A percentile compares a stretch with the other conserved stretches of the same genome.
These are phyloP conservation scores for Hydrochoerus hydrochaeris DNA, from an alignment of 2,113 vertebrate species.

Conservation along the genomic window DNA sequence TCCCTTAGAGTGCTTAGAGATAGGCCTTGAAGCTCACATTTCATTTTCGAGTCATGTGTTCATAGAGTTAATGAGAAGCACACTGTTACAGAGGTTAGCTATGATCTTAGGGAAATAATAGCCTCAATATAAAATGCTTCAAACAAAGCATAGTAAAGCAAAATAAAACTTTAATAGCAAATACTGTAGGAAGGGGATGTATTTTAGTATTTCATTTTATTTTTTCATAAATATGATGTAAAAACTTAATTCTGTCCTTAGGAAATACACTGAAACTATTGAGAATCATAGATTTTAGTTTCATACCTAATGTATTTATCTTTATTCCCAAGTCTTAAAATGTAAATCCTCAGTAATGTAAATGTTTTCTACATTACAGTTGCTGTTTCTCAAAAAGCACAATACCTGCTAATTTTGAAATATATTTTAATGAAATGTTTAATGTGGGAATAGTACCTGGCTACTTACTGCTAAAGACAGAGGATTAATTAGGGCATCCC, in stretches of 20 bases:
- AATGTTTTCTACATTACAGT: conserved; percentile 31
- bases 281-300: neutral
- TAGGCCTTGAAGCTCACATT: neutral
- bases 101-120: neutral
- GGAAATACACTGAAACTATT: conserved; percentile 25
- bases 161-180: conserved; percentile 47
- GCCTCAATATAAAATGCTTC: neutral
- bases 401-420: conserved; percentile 22
- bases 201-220: conserved; percentile 51
- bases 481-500: conserved; percentile 61
- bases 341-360: conserved; percentile 8
- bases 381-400: conserved; percentile 40
- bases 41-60: neutral
- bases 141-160: conserved; percentile 17
- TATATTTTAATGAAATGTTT: conserved; percentile 54
- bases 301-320: neutral
- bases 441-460: conserved; percentile 39
- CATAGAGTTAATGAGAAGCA: neutral
- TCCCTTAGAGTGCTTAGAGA: neutral
- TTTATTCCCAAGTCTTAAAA: conserved; percentile 38
- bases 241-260: conserved; percentile 20
- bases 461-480: conserved; percentile 51
- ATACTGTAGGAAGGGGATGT: neutral
- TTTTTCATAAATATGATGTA: neutral
- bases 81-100: neutral